Evolutionary conservation across 1,140 invertebrate species (phyloP), one percentile per base, ranked within the genome.

Genomic region (Pollicipes pollicipes): DNA sequence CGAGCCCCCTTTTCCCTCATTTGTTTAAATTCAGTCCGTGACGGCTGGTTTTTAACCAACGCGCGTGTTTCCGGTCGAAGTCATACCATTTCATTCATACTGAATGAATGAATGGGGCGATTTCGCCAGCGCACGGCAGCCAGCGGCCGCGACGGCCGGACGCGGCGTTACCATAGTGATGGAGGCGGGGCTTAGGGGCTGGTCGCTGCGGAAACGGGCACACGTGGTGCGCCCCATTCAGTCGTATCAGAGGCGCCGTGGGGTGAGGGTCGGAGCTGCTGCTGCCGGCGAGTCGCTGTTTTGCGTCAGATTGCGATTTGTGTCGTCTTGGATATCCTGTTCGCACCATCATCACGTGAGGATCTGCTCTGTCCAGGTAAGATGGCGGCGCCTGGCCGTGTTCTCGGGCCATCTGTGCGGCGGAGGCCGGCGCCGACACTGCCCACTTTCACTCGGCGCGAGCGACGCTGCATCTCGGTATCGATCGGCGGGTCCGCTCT

Each of bases 1-100:
- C n/a, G n/a, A n/a, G 21, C 45, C 24, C 45, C 45, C 45, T 58
- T 58, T 58, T 58, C 45, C 45, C 45, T 58, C 45, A 21, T 58
- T 58, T 58, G 45, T 58, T 58, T 58, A 58, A 58, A 58, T 58
- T 58, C 45, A 58, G 45, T 58, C 45, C 45, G 45, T 58, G 45
- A 58, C 45, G 45, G 45, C 45, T 21, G 45, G 45, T 58, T 58
- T 58, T 58, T 58, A 58, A 58, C 45, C 45, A 58, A 58, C 10
- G 10, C 45, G 45, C 45, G 13, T 21, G 45, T 58, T 58, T 58
- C 45, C 45, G 45, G 45, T 24, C 45, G 13, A 58, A 58, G 45
- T 58, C 45, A 58, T 58, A 58, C 45, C 13, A 58, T 58, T 58
- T 58, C 45, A 58, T 58, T 58, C 45, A 58, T 58, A 58, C 45